A percentile compares a stretch with the other conserved stretches of the same genome.
Conservation (phyloP, 2,113 vertebrate species). For the Paradoxurus hermaphroditus region DNA sequence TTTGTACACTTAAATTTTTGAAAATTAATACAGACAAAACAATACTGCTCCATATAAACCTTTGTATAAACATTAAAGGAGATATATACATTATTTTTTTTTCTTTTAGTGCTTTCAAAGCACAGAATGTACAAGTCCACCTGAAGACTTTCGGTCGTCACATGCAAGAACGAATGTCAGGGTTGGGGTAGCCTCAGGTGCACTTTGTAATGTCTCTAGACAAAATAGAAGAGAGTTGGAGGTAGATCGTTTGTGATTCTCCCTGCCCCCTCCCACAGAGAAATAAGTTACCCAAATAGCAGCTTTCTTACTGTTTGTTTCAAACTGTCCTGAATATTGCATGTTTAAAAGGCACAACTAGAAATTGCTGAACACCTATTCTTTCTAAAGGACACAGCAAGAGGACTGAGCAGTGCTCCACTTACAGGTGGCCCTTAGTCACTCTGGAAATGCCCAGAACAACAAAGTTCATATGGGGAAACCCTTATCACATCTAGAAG, state of each 20-base stretch:
- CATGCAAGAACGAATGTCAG: constrained; percentile 85
- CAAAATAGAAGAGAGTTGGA: constrained; percentile 89
- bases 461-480: constrained; percentile 79
- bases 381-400: constrained; percentile 76
- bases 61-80: constrained; percentile 95
- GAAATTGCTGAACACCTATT: constrained; percentile 72
- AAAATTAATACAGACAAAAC: constrained; percentile 93
- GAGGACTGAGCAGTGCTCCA: constrained; percentile 71
- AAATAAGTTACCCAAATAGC: constrained; percentile 82
- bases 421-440: constrained; percentile 74
- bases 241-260: constrained; percentile 88
- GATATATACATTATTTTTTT: constrained; percentile 89
- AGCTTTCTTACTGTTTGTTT: constrained; percentile 82
- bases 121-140: constrained; percentile 87
- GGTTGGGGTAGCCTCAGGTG: constrained; percentile 83
- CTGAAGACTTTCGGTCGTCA: constrained; percentile 84
- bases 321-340: constrained; percentile 82
- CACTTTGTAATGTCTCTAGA: constrained; percentile 87
- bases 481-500: constrained; percentile 80
- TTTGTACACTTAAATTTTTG: constrained; percentile 93
- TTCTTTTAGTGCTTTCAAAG: constrained; percentile 88
- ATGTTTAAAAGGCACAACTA: constrained; percentile 84
- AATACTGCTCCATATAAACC: constrained; percentile 97
- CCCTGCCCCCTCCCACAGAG: constrained; percentile 52
- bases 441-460: constrained; percentile 71